phyloP scores from a whole-genome alignment of 2,113 vertebrate genomes.

The Sapayoa aenigma region DNA sequence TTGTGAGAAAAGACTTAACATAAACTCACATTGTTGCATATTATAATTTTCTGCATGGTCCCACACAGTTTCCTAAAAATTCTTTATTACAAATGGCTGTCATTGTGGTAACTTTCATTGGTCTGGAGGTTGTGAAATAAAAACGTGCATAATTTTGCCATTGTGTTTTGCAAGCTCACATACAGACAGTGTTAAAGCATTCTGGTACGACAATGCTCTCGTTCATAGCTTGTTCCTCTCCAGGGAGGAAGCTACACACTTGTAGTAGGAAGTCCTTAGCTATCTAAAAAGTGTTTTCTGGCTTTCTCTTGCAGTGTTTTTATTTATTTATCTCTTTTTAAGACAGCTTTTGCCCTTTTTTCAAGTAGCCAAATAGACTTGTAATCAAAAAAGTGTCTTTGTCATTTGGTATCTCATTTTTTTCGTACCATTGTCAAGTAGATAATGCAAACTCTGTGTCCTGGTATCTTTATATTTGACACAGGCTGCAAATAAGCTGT shows the following conservation, averaged over 20 bases:
- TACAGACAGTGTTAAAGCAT: neutral
- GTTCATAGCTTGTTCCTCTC: rapidly evolving
- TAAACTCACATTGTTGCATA: neutral
- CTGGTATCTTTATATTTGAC: neutral
- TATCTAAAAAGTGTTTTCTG: neutral
- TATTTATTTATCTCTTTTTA: neutral
- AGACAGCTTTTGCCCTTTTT: neutral
- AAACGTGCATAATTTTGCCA: neutral
- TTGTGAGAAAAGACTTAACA: neutral
- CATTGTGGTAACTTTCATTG: neutral
- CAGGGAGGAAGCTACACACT: rapidly evolving
- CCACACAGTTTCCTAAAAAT: neutral
- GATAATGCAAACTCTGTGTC: neutral
- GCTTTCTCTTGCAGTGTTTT: neutral
- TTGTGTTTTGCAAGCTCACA: neutral
- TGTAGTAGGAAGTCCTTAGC: neutral
- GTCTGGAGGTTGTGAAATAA: neutral
- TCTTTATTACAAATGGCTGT: neutral
- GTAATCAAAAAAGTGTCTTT: neutral
- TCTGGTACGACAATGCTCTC: neutral
- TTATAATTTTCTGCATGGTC: neutral
- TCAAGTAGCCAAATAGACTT: neutral
- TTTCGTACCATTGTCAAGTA: neutral
- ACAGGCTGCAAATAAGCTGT: neutral
- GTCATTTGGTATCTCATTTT: neutral